A percentile compares a stretch with the other conserved stretches of the same genome.
Evolutionary conservation across 2,113 vertebrate species (phyloP).

Genomic region (Engystomops pustulosus): DNA sequence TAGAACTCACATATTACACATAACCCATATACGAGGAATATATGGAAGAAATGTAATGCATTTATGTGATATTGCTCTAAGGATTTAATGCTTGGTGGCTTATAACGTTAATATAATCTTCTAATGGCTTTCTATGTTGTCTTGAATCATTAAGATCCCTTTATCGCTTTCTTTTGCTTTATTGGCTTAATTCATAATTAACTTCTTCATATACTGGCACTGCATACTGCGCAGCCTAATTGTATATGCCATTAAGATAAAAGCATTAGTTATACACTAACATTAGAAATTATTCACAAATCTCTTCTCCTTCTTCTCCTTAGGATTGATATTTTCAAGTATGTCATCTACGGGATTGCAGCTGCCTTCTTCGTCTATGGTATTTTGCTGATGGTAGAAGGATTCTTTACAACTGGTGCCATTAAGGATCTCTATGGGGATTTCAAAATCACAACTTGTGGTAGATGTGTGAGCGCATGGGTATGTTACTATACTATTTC

Average conservation of each 20-base stretch:
- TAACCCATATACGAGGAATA: no score
- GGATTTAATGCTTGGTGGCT: no score
- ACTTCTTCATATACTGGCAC: not conserved
- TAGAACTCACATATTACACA: no score
- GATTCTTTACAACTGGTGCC: slow-evolving; percentile 98
- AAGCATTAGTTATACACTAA: not conserved
- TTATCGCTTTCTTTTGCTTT: not conserved
- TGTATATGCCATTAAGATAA: not conserved
- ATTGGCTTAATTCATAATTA: not conserved
- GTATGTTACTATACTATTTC: slow-evolving; percentile 74
- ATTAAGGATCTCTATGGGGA: slow-evolving; percentile 98
- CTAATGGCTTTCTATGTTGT: not conserved
- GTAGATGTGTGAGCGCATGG: slow-evolving; percentile 97
- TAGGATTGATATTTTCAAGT: slow-evolving; percentile 99
- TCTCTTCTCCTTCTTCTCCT: slow-evolving; percentile 17
- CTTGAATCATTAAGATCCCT: not conserved
- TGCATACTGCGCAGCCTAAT: not conserved
- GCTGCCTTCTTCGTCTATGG: slow-evolving; percentile 98
- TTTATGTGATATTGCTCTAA: no score
- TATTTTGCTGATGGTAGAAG: slow-evolving; percentile 98
- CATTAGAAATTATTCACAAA: not conserved
- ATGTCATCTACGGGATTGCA: slow-evolving; percentile 96
- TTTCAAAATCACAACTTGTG: slow-evolving; percentile 98
- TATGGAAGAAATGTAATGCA: no score
- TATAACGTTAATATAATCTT: no score